A percentile compares a stretch with the other conserved stretches of the same genome.
phyloP scores from a whole-genome alignment of 2,888 invertebrate genomes.

The Catonia carolina region DNA sequence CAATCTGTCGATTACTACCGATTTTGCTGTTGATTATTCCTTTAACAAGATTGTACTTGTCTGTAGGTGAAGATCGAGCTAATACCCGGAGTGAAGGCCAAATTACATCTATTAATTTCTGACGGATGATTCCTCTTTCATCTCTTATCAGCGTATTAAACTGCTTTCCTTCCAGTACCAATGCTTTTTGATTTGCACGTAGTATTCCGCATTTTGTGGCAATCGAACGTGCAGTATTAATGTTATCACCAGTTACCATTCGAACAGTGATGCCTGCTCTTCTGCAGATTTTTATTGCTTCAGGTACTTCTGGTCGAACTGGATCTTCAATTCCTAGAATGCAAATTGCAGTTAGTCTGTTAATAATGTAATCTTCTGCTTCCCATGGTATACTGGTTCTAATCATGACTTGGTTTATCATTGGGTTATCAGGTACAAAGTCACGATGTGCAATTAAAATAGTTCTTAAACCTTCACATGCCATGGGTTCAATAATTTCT shows the following conservation, averaged over 20 bases:
- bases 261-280: conserved; percentile 57
- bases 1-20: conserved; percentile 48
- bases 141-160: conserved; percentile 49
- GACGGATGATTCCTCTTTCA: conserved; percentile 44
- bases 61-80: conserved; percentile 52
- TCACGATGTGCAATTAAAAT: conserved; percentile 51
- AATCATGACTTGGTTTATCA: conserved; percentile 43
- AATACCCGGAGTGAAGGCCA: conserved; percentile 52
- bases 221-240: conserved; percentile 55
- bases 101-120: conserved; percentile 48
- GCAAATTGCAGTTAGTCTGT: conserved; percentile 48
- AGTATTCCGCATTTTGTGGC: conserved; percentile 54
- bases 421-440: conserved; percentile 44
- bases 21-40: conserved; percentile 52
- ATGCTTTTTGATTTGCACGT: conserved; percentile 47
- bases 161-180: conserved; percentile 52
- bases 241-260: conserved; percentile 60
- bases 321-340: conserved; percentile 56
- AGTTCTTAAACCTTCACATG: conserved; percentile 48
- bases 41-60: conserved; percentile 53
- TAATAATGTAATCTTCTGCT: conserved; percentile 46
- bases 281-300: conserved; percentile 55
- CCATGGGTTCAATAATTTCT: conserved; percentile 38
- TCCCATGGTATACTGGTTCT: conserved; percentile 49
- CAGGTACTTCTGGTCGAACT: conserved; percentile 50